A percentile compares a stretch with the other conserved stretches of the same genome.
Conservation (phyloP, 2,888 invertebrate species). For the Phasia obesa region DNA sequence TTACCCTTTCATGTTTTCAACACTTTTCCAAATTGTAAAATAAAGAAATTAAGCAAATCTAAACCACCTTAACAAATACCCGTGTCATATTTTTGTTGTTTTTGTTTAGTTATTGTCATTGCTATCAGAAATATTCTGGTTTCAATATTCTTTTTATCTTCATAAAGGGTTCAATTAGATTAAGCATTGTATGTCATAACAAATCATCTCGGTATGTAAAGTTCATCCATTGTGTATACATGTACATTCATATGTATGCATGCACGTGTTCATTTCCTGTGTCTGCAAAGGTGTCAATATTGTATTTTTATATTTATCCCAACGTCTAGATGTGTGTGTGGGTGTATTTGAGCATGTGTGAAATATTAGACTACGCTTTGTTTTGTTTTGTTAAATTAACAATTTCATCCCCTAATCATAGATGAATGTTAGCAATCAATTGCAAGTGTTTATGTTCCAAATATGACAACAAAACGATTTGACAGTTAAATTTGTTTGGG, state of each 20-base stretch:
- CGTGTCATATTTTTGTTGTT: background rate
- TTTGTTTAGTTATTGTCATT: background rate
- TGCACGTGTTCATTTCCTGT: slow-evolving; percentile 17
- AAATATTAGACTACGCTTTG: background rate
- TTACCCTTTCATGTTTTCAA: too few species aligned
- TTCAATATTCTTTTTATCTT: slow-evolving; percentile 30
- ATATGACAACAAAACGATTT: slow-evolving; percentile 32
- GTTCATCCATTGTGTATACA: background rate
- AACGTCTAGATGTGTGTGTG: background rate
- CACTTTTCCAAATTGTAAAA: too few species aligned
- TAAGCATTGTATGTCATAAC: slow-evolving; percentile 54
- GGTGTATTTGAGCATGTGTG: background rate
- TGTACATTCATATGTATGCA: too few species aligned
- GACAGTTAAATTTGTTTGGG: slow-evolving; percentile 35
- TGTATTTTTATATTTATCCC: slow-evolving; percentile 17
- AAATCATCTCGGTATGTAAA: slow-evolving; percentile 32
- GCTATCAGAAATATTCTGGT: background rate
- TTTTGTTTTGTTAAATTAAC: slow-evolving; percentile 49
- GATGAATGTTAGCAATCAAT: slow-evolving; percentile 19
- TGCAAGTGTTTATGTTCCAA: slow-evolving; percentile 47
- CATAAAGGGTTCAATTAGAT: slow-evolving; percentile 62
- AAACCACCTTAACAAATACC: background rate
- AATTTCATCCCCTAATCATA: slow-evolving; percentile 37
- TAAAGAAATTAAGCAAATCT: background rate
- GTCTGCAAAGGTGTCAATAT: slow-evolving; percentile 48